Evolutionary conservation across 2,888 invertebrate species (phyloP).

Genomic region (Tanytarsus gracilentus): DNA sequence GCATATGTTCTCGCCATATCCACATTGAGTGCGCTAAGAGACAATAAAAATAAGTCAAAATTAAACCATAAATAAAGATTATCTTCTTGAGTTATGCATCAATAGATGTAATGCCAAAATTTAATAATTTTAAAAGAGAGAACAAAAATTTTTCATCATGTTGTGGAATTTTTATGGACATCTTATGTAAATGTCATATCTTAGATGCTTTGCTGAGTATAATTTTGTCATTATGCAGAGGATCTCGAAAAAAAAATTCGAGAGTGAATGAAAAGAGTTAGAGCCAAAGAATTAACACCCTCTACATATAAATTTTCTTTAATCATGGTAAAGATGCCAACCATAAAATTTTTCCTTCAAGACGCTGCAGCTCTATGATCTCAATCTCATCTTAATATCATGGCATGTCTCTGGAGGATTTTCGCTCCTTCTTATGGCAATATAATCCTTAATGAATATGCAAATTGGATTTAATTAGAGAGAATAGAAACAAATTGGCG

Average conservation of each 20-base stretch:
- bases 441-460: constrained; percentile 26
- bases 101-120: neutral
- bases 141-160: constrained; percentile 5
- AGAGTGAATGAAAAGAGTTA: neutral
- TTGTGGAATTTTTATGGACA: constrained; percentile 19
- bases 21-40: neutral
- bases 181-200: constrained; percentile 25
- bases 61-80: constrained; percentile 23
- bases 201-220: neutral
- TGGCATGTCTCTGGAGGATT: constrained; percentile 14
- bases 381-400: too few relatives aligned
- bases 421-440: neutral
- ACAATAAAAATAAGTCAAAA: constrained; percentile 27
- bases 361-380: neutral
- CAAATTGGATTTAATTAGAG: constrained; percentile 26
- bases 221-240: constrained; percentile 12
- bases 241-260: constrained; percentile 9
- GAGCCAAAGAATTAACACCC: constrained; percentile 19
- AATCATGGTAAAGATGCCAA: constrained; percentile 6
- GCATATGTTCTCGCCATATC: too few relatives aligned
- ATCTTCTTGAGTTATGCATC: constrained; percentile 12
- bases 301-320: constrained; percentile 22
- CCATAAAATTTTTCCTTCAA: neutral
- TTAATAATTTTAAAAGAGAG: neutral
- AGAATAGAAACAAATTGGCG: constrained; percentile 25